These are phyloP conservation scores for Apotomis capreana DNA, from an alignment of 2,888 invertebrate genomes.

Conservation along the genomic window DNA sequence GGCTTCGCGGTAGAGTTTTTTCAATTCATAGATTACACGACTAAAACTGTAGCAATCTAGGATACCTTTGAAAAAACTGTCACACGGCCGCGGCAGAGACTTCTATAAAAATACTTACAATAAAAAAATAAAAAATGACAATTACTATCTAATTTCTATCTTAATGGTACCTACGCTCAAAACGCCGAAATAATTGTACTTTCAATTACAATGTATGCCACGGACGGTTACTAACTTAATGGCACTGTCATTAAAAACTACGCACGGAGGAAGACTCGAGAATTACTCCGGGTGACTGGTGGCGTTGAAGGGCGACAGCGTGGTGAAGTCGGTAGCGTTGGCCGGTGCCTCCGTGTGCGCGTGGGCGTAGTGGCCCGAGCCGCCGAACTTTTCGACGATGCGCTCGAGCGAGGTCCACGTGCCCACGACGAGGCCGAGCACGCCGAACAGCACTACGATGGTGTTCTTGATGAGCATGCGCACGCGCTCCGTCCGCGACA, in stretches of 20 bases:
- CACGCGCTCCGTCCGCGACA: constrained; percentile 78
- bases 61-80: constrained; percentile 37
- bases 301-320: constrained; percentile 21
- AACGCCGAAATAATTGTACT: constrained; percentile 47
- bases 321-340: constrained; percentile 45
- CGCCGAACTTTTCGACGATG: constrained; percentile 84
- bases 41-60: constrained; percentile 42
- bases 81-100: constrained; percentile 36
- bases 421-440: constrained; percentile 87
- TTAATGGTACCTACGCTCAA: constrained; percentile 34
- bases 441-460: constrained; percentile 85
- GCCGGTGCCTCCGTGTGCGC: constrained; percentile 8
- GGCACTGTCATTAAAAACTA: constrained; percentile 54
- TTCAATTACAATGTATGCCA: constrained; percentile 50
- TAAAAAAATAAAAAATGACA: constrained; percentile 35
- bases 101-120: constrained; percentile 26
- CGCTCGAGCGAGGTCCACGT: constrained; percentile 87
- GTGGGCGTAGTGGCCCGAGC: constrained; percentile 36
- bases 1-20: constrained; percentile 54
- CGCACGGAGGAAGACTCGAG: background rate
- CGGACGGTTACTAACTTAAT: constrained; percentile 54
- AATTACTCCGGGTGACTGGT: constrained; percentile 16
- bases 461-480: constrained; percentile 85
- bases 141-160: constrained; percentile 29
- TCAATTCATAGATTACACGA: constrained; percentile 45